Conservation (phyloP, 2,113 vertebrate genomes). For the Romanogobio albipinnatus region DNA sequence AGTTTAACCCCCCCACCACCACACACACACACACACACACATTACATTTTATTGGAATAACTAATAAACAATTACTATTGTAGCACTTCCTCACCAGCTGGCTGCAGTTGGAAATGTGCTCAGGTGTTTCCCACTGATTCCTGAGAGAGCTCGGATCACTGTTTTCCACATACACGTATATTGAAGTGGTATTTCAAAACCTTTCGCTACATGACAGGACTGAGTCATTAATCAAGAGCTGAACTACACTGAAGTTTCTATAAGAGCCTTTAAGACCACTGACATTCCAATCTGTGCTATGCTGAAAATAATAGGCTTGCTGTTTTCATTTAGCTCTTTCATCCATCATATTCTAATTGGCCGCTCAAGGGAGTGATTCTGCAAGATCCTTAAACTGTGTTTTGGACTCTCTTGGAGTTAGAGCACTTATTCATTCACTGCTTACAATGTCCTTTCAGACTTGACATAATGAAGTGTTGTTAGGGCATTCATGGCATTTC, state of each 20-base stretch:
- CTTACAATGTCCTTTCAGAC: constrained; percentile 32
- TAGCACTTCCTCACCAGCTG: constrained; percentile 21
- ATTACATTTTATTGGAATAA: constrained; percentile 11
- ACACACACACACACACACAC: background rate
- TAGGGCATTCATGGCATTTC: constrained; percentile 4
- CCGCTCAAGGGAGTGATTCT: constrained; percentile 26
- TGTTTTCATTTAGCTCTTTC: constrained; percentile 47
- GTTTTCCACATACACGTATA: constrained; percentile 20
- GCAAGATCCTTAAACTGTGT: constrained; percentile 35
- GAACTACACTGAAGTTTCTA: constrained; percentile 25
- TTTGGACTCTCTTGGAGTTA: background rate
- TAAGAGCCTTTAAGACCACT: constrained; percentile 36
- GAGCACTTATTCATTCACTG: constrained; percentile 27
- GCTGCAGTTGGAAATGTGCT: constrained; percentile 16
- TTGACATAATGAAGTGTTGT: constrained; percentile 45
- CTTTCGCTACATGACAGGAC: constrained; percentile 32
- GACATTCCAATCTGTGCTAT: constrained; percentile 45
- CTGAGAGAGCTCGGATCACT: constrained; percentile 21
- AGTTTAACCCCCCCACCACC: background rate
- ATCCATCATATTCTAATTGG: constrained; percentile 48
- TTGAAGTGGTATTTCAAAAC: constrained; percentile 39
- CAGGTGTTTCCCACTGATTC: constrained; percentile 41
- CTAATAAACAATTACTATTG: constrained; percentile 13
- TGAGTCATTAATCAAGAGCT: constrained; percentile 44
- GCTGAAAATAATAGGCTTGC: constrained; percentile 40